A percentile compares a stretch with the other conserved stretches of the same genome.
phyloP scores from a whole-genome alignment of 1,140 invertebrate genomes.

The Drosophila prosaltans region DNA sequence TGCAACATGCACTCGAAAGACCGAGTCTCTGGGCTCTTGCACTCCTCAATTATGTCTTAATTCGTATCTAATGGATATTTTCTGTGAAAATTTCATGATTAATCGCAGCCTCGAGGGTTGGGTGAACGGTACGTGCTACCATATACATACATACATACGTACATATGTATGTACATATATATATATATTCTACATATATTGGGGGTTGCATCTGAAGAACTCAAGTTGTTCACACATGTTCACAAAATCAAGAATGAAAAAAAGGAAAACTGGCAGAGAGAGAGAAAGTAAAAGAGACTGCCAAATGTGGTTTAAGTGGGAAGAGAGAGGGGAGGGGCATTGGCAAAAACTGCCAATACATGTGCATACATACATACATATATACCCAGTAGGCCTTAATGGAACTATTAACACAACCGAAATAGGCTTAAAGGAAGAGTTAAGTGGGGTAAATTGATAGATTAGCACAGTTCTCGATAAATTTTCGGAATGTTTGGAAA shows the following conservation, averaged over 20 bases:
- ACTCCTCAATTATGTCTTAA: conserved; percentile 82
- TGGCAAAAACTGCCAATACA: neutral
- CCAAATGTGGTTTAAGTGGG: conserved; percentile 50
- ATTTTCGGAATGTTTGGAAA: too few species aligned
- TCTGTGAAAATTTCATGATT: conserved; percentile 79
- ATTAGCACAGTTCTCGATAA: neutral
- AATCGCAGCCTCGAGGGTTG: conserved; percentile 68
- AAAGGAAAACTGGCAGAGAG: conserved; percentile 3
- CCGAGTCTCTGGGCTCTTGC: conserved; percentile 53
- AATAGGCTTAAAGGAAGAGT: conserved; percentile 6
- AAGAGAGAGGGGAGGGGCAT: neutral
- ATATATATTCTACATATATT: neutral
- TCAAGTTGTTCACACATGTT: conserved; percentile 77
- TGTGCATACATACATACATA: neutral
- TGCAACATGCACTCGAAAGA: conserved; percentile 61
- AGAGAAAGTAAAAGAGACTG: conserved; percentile 22
- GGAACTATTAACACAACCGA: conserved; percentile 35
- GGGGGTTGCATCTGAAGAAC: conserved; percentile 38
- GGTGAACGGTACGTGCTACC: conserved; percentile 10
- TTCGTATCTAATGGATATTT: conserved; percentile 82
- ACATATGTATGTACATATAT: neutral
- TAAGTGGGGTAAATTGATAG: conserved; percentile 11
- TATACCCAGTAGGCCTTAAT: conserved; percentile 13
- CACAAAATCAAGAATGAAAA: conserved; percentile 45
- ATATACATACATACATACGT: too few species aligned